Percentiles rank a stretch among this genome's conserved stretches.
These are phyloP conservation scores for Sorex araneus DNA, from an alignment of 2,113 vertebrate species.

Conservation along the genomic window DNA sequence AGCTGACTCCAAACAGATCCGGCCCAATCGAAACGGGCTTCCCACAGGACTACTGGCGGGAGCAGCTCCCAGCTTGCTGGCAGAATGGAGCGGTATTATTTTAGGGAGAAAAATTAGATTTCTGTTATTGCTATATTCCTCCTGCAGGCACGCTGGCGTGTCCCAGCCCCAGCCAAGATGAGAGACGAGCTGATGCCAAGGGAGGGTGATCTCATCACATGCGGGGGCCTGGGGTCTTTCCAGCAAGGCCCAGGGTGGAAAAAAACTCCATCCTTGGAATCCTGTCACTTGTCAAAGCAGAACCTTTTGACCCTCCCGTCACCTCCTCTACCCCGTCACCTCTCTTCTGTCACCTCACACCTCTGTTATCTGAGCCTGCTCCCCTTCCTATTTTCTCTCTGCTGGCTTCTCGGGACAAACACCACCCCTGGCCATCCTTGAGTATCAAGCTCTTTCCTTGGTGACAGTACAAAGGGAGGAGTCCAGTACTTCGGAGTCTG, in stretches of 20 bases:
- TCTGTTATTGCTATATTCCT: constrained; percentile 83
- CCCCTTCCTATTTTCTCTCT: background rate
- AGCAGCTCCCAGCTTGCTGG: constrained; percentile 68
- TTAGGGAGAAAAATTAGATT: constrained; percentile 87
- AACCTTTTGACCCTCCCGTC: background rate
- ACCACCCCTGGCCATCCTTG: background rate
- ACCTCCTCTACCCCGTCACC: background rate
- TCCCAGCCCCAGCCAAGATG: constrained; percentile 77
- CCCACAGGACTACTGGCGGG: constrained; percentile 67
- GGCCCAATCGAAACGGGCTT: constrained; percentile 54
- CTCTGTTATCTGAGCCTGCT: background rate
- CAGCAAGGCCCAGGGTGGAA: constrained; percentile 73
- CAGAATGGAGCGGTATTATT: constrained; percentile 83
- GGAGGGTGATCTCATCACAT: constrained; percentile 86
- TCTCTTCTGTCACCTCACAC: background rate
- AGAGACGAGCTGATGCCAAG: constrained; percentile 68
- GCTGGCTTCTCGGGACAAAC: background rate
- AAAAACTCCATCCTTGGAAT: constrained; percentile 5
- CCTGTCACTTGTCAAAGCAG: constrained; percentile 43
- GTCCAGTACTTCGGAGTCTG: background rate
- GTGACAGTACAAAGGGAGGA: background rate
- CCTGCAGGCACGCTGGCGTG: constrained; percentile 83
- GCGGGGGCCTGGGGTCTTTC: constrained; percentile 74
- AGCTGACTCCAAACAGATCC: constrained; percentile 49
- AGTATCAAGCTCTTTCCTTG: background rate